Base-by-base conservation (phyloP, 2,797 vertebrate species). In the Acipenser transmontanus region DNA sequence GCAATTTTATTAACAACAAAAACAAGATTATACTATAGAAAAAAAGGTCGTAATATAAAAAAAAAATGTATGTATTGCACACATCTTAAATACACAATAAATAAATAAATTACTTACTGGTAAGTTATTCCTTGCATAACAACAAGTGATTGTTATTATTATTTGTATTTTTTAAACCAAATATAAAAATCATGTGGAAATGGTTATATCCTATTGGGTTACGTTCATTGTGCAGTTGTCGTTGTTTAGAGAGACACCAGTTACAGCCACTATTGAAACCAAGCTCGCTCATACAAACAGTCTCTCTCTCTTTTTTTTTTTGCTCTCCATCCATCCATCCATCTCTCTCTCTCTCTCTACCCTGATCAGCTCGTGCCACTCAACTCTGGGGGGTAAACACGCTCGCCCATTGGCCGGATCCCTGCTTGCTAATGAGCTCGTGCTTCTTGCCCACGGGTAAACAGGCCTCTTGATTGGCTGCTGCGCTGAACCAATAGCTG, bases 331-430 rank as follows among this genome's bases (percentile, higher is more conserved):
- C 34, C 34, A 34, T 34, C 34, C 34, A 4, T 34, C 20, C 20
- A 34, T 34, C 20, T 2, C 20, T 4, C 92, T 91, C 89, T 90
- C 86, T 91, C 91, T 87, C 86, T 87, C 90, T 89, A 93, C 93
- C 90, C 91, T 91, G 93, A 92, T 93, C 85, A 88, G 89, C 87
- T 77, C 88, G 90, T 88, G 92, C 91, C 89, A 91, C 87, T 89
- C 80, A 82, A 84, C 87, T 87, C 82, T 49, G 77, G 81, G 78
- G 80, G 85, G 87, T 88, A 88, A 93, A 93, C 88, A 84, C 76
- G 82, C 66, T 66, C 84, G 81, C 83, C 87, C 79, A 95, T 97
- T 97, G 94, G 94, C 78, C 80, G 84, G 79, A 76, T 78, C 72
- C 74, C 80, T 80, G 79, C 81, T 83, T 91, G 84, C 77, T 86